Evolutionary conservation across 2,113 vertebrate genomes (phyloP).

Genomic region (Equus quagga): DNA sequence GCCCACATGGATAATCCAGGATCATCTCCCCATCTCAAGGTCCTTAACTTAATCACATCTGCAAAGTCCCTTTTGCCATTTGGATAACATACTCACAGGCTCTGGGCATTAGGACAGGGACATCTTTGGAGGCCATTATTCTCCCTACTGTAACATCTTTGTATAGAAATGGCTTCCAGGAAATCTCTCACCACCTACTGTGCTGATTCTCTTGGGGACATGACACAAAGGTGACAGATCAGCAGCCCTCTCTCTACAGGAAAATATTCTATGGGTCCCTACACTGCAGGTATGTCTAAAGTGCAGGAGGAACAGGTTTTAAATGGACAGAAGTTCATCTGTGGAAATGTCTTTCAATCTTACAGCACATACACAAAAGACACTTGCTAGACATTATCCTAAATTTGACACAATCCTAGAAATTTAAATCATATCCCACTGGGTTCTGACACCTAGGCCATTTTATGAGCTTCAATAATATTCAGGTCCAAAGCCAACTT

Average conservation of each 20-base stretch:
- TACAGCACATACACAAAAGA: neutral
- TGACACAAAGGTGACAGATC: too few relatives aligned
- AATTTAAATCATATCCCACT: neutral
- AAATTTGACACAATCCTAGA: neutral
- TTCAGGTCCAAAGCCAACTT: neutral
- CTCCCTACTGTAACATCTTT: accelerated
- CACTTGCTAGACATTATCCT: neutral
- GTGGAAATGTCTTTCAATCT: neutral
- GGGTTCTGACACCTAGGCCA: neutral
- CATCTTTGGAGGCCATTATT: neutral
- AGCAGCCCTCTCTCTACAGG: neutral
- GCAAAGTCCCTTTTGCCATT: too few relatives aligned
- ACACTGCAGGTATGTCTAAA: neutral
- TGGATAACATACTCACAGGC: accelerated
- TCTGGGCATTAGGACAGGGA: neutral
- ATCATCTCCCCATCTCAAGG: too few relatives aligned
- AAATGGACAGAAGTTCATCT: neutral
- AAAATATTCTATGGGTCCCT: neutral
- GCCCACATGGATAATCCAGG: too few relatives aligned
- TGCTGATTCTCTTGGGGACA: neutral
- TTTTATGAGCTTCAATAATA: neutral
- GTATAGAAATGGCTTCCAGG: too few relatives aligned
- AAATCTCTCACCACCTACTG: too few relatives aligned
- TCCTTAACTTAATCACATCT: neutral
- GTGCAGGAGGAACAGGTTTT: neutral